Conservation (phyloP, 2,797 vertebrate species). For the Sitta carolinensis region DNA sequence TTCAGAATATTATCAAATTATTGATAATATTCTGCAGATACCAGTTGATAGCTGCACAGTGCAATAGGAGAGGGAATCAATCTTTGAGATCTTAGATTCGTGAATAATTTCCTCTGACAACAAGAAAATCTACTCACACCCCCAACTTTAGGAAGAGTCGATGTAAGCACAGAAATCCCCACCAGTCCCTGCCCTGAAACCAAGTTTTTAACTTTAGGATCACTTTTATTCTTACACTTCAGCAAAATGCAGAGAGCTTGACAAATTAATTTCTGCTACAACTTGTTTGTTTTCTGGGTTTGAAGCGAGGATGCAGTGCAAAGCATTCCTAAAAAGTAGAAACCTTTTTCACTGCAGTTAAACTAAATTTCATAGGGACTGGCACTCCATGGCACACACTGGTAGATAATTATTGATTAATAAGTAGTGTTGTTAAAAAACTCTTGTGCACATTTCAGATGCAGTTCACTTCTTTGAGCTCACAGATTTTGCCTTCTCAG, state of each 20-base stretch:
- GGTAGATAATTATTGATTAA: fast-evolving
- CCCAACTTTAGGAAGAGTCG: neutral
- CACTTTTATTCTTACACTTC: conserved; percentile 27
- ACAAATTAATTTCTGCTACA: conserved; percentile 46
- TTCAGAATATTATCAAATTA: neutral
- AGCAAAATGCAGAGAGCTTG: conserved; percentile 49
- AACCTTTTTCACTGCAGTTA: neutral
- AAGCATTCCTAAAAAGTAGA: neutral
- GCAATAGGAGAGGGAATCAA: neutral
- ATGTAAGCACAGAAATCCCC: neutral
- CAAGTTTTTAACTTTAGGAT: neutral
- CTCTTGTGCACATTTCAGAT: neutral
- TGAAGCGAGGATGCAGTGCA: neutral
- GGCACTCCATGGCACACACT: fast-evolving
- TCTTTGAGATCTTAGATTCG: neutral
- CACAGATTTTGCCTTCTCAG: neutral
- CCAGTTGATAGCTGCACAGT: neutral
- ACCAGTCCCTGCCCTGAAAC: neutral
- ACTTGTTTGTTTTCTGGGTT: conserved; percentile 21
- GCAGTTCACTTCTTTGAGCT: neutral
- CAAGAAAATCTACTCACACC: neutral
- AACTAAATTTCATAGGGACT: neutral
- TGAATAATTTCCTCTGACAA: neutral
- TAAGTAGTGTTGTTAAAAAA: neutral
- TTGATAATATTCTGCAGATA: too few relatives aligned